Evolutionary conservation across 1,140 invertebrate genomes (phyloP).

Genomic region (Bombus pascuorum): DNA sequence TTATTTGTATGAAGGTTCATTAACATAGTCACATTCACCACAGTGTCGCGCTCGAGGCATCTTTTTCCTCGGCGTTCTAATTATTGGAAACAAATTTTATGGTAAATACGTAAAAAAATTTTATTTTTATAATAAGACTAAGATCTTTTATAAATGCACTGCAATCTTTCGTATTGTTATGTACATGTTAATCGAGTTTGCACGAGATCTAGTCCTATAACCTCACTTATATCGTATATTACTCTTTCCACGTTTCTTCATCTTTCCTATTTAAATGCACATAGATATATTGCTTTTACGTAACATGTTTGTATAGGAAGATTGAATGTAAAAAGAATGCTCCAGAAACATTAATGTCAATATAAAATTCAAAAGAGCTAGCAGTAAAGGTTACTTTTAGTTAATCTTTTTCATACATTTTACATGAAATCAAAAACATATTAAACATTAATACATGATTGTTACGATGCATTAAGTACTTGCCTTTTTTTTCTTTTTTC

Average conservation of each 20-base stretch:
- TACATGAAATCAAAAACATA: neutral
- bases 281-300: slow-evolving; percentile 16
- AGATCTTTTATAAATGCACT: neutral
- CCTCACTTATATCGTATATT: slow-evolving; percentile 47
- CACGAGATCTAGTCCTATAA: slow-evolving; percentile 60
- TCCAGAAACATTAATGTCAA: neutral
- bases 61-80: slow-evolving; percentile 3
- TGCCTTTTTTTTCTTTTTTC: neutral
- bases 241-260: neutral
- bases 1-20: neutral
- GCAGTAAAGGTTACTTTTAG: slow-evolving; percentile 8
- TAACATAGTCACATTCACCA: slow-evolving; percentile 30
- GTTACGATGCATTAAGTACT: neutral
- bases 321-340: neutral
- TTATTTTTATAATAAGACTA: neutral
- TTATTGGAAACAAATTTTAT: slow-evolving; percentile 34
- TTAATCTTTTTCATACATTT: neutral
- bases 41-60: slow-evolving; percentile 34
- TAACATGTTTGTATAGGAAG: neutral
- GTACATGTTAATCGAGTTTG: neutral
- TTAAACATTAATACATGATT: neutral
- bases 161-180: slow-evolving; percentile 30
- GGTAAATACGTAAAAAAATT: slow-evolving; percentile 49
- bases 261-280: neutral
- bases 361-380: neutral